phyloP scores from a whole-genome alignment of 2,888 invertebrate genomes.

The Catocala nupta region DNA sequence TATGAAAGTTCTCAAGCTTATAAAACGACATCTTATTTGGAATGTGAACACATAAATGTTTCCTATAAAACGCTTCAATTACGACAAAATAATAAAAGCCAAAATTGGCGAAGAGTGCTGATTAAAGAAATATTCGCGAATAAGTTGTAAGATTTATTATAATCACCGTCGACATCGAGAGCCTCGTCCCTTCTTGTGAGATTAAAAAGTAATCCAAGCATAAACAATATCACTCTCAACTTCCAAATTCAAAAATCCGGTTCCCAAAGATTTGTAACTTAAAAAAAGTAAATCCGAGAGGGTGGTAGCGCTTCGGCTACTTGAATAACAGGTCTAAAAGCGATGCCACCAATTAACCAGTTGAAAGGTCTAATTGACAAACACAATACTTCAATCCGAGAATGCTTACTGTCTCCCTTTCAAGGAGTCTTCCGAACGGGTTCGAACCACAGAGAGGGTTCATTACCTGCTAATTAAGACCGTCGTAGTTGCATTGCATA shows the following conservation, averaged over 20 bases:
- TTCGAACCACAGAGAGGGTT: conserved; percentile 48
- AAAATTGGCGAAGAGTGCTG: not conserved
- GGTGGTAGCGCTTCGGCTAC: conserved; percentile 52
- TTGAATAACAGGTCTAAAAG: conserved; percentile 56
- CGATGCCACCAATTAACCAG: conserved; percentile 59
- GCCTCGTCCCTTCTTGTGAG: not conserved
- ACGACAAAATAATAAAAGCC: not conserved
- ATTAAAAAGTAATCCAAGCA: not conserved
- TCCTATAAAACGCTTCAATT: not conserved
- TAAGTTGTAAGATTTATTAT: not conserved
- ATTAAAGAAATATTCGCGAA: not conserved
- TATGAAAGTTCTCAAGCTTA: not conserved
- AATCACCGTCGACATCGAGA: not conserved
- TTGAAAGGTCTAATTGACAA: conserved; percentile 66
- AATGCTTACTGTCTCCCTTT: conserved; percentile 38
- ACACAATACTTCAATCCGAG: conserved; percentile 53
- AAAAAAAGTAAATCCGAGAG: conserved; percentile 36
- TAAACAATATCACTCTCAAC: conserved; percentile 6
- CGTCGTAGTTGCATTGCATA: conserved; percentile 55
- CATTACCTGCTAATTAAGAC: conserved; percentile 70
- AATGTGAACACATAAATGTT: not conserved
- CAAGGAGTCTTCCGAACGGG: conserved; percentile 26
- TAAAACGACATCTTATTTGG: not conserved
- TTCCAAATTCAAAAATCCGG: conserved; percentile 16
- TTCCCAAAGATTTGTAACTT: conserved; percentile 13